Evolutionary conservation across 2,797 vertebrate species (phyloP), one percentile per base, ranked within the genome.

Genomic region (Alosa sapidissima): DNA sequence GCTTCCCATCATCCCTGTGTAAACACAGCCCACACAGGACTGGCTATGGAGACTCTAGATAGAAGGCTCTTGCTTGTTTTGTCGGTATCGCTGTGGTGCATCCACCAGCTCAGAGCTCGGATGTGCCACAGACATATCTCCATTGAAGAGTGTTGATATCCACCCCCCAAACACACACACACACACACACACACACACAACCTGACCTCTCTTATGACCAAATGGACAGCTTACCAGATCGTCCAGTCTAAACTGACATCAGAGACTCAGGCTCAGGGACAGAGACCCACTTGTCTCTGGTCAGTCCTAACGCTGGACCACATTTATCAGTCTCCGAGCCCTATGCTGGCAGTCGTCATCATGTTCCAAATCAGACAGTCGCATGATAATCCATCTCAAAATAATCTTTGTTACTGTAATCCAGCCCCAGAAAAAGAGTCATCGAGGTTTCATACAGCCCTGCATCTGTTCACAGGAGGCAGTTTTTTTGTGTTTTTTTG

Each of bases 351-450:
- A 14, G 11, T 75, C 36, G 33, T 75, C 68, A 75, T 19, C 33
- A 19, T 75, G 36, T 36, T 75, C 14, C 3, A 75, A 75, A 75
- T 19, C 33, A 8, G 68, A 16, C 14, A 75, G 36, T 75, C 36
- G 7, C 33, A 41, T 75, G 68, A 33, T 75, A 75, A 75, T 75
- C 68, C 68, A 33, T 75, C 68, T 6, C 68, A 75, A 14, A 75
- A 41, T 41, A 45, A 75, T 75, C 68, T 75, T 5, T 75, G 68
- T 75, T 75, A 75, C 36, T 75, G 68, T 75, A 75, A 75, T 75
- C 68, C 68, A 75, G 33, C 16, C 68, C 4, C 68, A 75, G 33
- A 75, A 11, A 75, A 75, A 75, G 33, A 75, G 33, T 75, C 68
- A 41, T 36, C 33, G 13, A 36, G 33, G 33, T 75, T 75, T 75